Evolutionary conservation across 1,140 invertebrate genomes (phyloP), one percentile per base, ranked within the genome.

Genomic region (Gryon sp.): DNA sequence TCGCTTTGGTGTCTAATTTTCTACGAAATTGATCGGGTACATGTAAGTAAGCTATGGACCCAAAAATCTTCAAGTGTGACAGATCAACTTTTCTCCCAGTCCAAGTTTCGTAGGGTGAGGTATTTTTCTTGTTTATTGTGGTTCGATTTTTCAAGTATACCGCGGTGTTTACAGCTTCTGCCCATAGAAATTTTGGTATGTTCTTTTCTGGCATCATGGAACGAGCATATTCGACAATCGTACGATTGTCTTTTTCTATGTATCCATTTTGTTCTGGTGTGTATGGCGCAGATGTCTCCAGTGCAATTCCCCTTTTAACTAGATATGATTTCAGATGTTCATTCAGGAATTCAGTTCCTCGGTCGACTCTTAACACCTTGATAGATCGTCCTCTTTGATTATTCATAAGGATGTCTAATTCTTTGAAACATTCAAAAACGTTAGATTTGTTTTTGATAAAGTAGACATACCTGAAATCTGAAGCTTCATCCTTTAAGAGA

Each of bases 121-220:
- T 1, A 73, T 80, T 82, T 80, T 82, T 15, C 53, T 52, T 24
- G 19, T 28, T 73, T 32, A 28, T 46, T 8, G 18, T 43, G 43
- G 69, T 38, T 59, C 60, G 38, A 66, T 86, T 84, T 4, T 57
- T 41, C 2, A 83, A 32, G 34, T 87, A 84, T 1, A 76, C 70
- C 0, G 84, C 84, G 4, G 84, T 89, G 30, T 79, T 76, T 0
- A 88, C 68, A 6, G 89, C 87, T 82, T 90, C 88, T 0, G 83
- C 85, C 89, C 86, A 90, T 14, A 88, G 78, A 0, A 69, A 36
- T 15, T 80, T 50, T 9, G 80, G 76, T 16, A 90, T 36, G 12
- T 84, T 52, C 19, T 81, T 70, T 8, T 78, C 72, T 19, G 76
- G 15, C 4, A 90, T 18, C 84, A 90, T 84, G 11, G 82, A 69